Evolutionary conservation across 2,113 vertebrate genomes (phyloP), one percentile per base, ranked within the genome.

Genomic region (Perccottus glenii): DNA sequence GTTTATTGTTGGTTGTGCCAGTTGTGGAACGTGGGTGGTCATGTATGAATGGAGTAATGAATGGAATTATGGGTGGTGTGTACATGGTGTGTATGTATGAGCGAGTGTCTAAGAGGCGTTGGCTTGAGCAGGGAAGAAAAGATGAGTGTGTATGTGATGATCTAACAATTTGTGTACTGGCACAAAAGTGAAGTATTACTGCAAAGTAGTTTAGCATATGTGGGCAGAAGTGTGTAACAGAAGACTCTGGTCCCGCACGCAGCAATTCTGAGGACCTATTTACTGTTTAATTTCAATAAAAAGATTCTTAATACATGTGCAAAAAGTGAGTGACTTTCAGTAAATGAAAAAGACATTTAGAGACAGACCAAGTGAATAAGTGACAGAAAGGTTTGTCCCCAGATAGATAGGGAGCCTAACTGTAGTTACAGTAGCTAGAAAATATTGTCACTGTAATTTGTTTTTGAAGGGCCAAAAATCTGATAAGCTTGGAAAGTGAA

Each of bases 21-120:
- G 84, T 78, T 86, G 86, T 77, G 72, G 70, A 61, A 60, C 33
- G 79, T 87, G 88, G 87, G 85, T 90, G 88, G 89, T 64, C 85
- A 5, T 47, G 61, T 60, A 46, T 71, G 67, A 47, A 63, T 59
- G 65, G n/a, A 70, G 36, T 44, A 59, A 42, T 16, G 60, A n/a
- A 43, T 55, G 52, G 50, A 67, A 67, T 60, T 70, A 61, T 44
- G 60, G 44, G 36, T 47, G 65, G 71, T 81, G 73, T 62, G 16
- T 42, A 69, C 73, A 50, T 59, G 16, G 59, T 49, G 46, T 67
- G 73, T 75, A 52, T 51, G 69, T 46, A 73, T 77, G 82, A 60
- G 50, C 63, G 78, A 35, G 48, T 67, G 66, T 73, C 53, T 67
- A 33, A 69, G 70, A 62, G 43, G 53, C 10, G 68, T 61, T 55